Percentiles rank a stretch among this genome's conserved stretches.
These are phyloP conservation scores for Pao palembangensis DNA, from an alignment of 2,113 vertebrate genomes.

Conservation along the genomic window DNA sequence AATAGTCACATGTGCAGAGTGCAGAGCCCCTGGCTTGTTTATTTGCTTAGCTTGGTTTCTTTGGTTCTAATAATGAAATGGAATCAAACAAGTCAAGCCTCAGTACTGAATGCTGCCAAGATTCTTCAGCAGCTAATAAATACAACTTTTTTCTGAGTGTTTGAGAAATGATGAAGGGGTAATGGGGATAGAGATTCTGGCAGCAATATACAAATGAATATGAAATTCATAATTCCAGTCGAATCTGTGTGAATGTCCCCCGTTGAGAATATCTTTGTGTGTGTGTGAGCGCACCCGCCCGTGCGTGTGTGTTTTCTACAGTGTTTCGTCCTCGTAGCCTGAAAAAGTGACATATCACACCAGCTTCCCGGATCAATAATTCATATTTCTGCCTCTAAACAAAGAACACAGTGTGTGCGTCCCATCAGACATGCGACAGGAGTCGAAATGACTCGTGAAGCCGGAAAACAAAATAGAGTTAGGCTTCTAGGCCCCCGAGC, in stretches of 20 bases:
- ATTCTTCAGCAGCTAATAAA: no score
- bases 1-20: no score
- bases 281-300: no score
- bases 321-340: background rate
- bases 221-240: no score
- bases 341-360: constrained; percentile 44
- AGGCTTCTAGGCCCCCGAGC: constrained; percentile 29
- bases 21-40: background rate
- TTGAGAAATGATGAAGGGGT: no score
- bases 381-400: constrained; percentile 51
- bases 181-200: no score
- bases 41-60: background rate
- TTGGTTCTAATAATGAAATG: background rate
- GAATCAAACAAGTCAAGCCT: no score
- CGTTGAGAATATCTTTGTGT: background rate
- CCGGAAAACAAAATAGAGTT: constrained; percentile 39
- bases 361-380: constrained; percentile 60
- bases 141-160: no score
- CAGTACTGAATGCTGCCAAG: background rate
- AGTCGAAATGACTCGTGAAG: constrained; percentile 38
- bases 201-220: no score
- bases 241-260: no score
- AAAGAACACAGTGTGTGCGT: constrained; percentile 55
- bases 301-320: background rate
- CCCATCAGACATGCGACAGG: constrained; percentile 41